Conservation (phyloP, 1,140 invertebrate genomes). For the Dufourea novaeangliae region DNA sequence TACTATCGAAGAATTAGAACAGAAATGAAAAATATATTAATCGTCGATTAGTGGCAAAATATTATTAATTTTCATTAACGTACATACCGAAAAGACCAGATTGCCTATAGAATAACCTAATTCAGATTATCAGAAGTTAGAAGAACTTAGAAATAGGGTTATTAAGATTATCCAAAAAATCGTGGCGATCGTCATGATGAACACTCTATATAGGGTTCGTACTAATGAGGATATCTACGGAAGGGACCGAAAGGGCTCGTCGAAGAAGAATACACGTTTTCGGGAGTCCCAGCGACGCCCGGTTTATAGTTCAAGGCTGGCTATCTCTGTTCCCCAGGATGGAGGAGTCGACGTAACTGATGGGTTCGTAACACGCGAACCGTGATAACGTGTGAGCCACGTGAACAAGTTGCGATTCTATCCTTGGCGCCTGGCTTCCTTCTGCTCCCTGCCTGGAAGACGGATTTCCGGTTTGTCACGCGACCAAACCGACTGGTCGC, state of each 20-base stretch:
- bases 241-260: background rate
- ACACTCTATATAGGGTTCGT: too few relatives aligned
- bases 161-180: too few relatives aligned
- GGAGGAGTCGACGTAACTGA: constrained; percentile 26
- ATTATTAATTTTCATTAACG: too few relatives aligned
- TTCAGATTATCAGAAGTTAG: too few relatives aligned
- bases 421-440: constrained; percentile 18
- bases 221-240: background rate
- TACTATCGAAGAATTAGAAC: too few relatives aligned
- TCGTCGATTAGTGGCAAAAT: too few relatives aligned
- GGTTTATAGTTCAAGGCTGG: constrained; percentile 46
- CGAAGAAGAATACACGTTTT: background rate
- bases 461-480: constrained; percentile 41
- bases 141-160: too few relatives aligned
- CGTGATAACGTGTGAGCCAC: constrained; percentile 31
- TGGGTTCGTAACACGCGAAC: constrained; percentile 32
- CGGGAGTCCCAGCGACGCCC: constrained; percentile 5
- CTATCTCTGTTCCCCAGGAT: constrained; percentile 33
- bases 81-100: too few relatives aligned
- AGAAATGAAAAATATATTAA: too few relatives aligned
- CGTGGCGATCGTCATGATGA: too few relatives aligned
- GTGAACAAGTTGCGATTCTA: constrained; percentile 28
- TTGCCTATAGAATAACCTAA: too few relatives aligned
- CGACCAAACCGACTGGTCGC: background rate
- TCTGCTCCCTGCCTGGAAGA: constrained; percentile 5